Conservation (phyloP, 2,797 vertebrate genomes). For the Natrix natrix region DNA sequence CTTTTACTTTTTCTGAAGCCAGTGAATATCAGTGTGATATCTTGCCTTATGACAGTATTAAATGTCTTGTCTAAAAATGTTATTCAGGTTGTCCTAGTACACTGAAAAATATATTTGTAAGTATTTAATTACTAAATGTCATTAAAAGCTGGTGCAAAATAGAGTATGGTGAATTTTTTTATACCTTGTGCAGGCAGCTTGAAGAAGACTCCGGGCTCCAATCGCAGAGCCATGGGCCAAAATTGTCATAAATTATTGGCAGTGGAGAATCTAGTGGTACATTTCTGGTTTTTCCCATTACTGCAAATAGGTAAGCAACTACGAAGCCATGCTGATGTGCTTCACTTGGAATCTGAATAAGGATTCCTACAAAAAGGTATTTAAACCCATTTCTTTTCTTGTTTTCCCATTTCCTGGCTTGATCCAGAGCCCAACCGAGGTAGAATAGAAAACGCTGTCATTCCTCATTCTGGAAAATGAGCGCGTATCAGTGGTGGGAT, state of each 20-base stretch:
- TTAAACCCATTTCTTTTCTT: background rate
- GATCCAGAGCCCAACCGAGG: background rate
- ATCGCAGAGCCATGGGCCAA: background rate
- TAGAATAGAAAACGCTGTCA: background rate
- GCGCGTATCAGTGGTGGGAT: background rate
- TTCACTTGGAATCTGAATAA: background rate
- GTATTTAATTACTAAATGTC: conserved; percentile 49
- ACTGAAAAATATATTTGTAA: conserved; percentile 56
- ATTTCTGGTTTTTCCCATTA: background rate
- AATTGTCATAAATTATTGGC: background rate
- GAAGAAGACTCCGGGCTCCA: background rate
- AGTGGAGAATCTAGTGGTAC: background rate
- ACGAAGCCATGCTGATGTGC: background rate
- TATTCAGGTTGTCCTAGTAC: conserved; percentile 46
- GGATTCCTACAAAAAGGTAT: background rate
- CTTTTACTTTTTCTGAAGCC: conserved; percentile 46
- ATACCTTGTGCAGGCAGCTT: background rate
- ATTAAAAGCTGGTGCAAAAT: conserved; percentile 58
- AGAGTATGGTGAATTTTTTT: background rate
- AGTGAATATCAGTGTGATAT: conserved; percentile 47
- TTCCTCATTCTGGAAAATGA: background rate
- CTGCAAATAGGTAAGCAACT: background rate
- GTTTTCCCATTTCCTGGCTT: background rate
- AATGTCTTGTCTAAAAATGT: conserved; percentile 46
- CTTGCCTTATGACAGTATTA: conserved; percentile 63